Conservation (phyloP, 2,113 vertebrate species). For the Macquaria ambigua region DNA sequence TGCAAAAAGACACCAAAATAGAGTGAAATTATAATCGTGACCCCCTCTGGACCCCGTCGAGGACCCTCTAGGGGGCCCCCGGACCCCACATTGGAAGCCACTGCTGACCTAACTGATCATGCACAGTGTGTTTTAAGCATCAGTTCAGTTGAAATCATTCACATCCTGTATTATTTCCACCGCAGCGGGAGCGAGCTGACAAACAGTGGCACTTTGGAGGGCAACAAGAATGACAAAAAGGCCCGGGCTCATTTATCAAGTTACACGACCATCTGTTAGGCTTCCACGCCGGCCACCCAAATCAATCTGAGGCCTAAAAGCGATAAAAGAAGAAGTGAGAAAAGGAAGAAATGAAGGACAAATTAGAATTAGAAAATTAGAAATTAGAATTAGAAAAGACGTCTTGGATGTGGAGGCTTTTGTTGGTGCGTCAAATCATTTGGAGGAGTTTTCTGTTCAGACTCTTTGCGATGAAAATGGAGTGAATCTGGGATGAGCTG, state of each 20-base stretch:
- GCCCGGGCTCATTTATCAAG: conserved; percentile 78
- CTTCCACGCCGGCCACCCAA: conserved; percentile 64
- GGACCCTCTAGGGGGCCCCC: conserved; percentile 32
- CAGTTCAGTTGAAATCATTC: conserved; percentile 27
- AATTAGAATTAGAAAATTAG: too few relatives aligned
- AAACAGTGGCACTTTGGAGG: conserved; percentile 56
- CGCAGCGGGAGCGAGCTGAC: conserved; percentile 33
- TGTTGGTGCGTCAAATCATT: conserved; percentile 10
- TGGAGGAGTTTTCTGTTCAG: conserved; percentile 23
- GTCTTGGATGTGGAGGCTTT: conserved; percentile 24
- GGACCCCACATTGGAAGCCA: conserved; percentile 14
- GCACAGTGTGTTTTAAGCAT: conserved; percentile 16
- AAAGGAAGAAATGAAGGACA: not conserved
- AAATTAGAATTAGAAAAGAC: too few relatives aligned
- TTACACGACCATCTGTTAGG: conserved; percentile 77
- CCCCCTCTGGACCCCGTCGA: not conserved
- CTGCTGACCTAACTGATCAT: conserved; percentile 4
- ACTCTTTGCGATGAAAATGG: conserved; percentile 4
- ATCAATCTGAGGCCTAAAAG: conserved; percentile 68
- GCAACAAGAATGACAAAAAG: conserved; percentile 56
- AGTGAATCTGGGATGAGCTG: conserved; percentile 36
- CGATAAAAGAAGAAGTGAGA: not conserved
- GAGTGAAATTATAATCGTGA: not conserved
- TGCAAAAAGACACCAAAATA: not conserved
- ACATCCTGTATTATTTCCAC: conserved; percentile 48